Percentiles rank a stretch among this genome's conserved stretches.
phyloP scores from a whole-genome alignment of 1,140 invertebrate species.

The Aphelenchoides avenae region DNA sequence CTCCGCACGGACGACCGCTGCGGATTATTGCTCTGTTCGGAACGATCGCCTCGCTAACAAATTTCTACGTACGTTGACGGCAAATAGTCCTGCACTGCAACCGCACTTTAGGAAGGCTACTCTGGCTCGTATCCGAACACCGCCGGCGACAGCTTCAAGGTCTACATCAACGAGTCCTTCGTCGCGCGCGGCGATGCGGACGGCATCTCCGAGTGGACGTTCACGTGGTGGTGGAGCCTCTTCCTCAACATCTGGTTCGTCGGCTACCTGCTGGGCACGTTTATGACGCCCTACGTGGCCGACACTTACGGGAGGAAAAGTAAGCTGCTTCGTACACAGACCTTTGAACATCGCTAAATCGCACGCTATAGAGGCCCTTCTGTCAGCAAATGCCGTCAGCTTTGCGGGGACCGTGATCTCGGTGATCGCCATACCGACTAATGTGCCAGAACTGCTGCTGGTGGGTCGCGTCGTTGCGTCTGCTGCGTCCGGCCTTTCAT shows the following conservation, averaged over 20 bases:
- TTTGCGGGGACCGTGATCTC: conserved; percentile 24
- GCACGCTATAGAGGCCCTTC: no score
- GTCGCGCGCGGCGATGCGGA: conserved; percentile 23
- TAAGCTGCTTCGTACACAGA: conserved; percentile 10
- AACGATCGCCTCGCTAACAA: conserved; percentile 21
- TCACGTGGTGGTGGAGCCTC: conserved; percentile 48
- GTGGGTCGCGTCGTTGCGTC: conserved; percentile 42
- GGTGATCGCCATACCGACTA: conserved; percentile 9
- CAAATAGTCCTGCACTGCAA: neutral
- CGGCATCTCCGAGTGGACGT: conserved; percentile 39
- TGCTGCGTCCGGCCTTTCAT: conserved; percentile 41
- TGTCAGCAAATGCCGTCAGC: conserved; percentile 14
- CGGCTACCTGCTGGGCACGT: conserved; percentile 49
- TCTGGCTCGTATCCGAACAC: conserved; percentile 51
- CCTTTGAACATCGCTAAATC: conserved; percentile 30
- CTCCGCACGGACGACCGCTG: conserved; percentile 23
- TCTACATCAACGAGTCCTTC: conserved; percentile 47
- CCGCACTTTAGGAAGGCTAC: conserved; percentile 46
- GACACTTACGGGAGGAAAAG: conserved; percentile 36
- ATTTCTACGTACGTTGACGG: conserved; percentile 23
- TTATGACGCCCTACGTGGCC: conserved; percentile 44
- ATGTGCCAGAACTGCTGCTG: conserved; percentile 40
- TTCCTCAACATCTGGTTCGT: conserved; percentile 53
- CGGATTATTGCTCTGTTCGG: conserved; percentile 28
- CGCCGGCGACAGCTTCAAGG: conserved; percentile 35